Conservation (phyloP, 2,888 invertebrate species). For the Diploptera punctata region DNA sequence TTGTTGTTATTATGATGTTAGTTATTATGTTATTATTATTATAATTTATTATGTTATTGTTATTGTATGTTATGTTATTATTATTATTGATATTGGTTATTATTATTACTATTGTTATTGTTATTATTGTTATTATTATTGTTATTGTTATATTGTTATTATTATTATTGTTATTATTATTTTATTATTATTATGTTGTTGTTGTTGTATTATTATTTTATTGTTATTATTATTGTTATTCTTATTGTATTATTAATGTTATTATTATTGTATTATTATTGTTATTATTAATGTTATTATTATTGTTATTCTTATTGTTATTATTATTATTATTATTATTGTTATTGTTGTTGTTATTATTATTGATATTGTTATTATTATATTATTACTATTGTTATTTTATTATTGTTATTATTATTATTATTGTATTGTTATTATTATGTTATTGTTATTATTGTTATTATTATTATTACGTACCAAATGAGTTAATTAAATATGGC, state of each 20-base stretch:
- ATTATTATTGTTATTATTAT: conserved; percentile 7
- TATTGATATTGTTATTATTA: neutral
- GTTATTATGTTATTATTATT: neutral
- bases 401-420: neutral
- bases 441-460: neutral
- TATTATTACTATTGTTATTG: conserved; percentile 4
- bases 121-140: conserved; percentile 1
- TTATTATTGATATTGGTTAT: too few relatives aligned
- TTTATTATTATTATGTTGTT: too few relatives aligned
- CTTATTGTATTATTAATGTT: neutral
- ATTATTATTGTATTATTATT: neutral
- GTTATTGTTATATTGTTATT: neutral
- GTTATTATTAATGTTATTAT: conserved; percentile 1
- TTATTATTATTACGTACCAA: conserved; percentile 4
- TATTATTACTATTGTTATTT: too few relatives aligned
- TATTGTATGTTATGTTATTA: too few relatives aligned
- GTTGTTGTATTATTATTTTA: too few relatives aligned
- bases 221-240: conserved; percentile 1
- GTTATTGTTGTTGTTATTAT: neutral
- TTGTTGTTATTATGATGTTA: neutral
- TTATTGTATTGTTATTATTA: conserved; percentile 3
- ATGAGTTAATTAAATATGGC: too few relatives aligned
- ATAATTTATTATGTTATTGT: neutral
- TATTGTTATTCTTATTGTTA: neutral
- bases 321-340: conserved; percentile 8